Evolutionary conservation across 2,113 vertebrate genomes (phyloP).

Genomic region (Casuarius casuarius): DNA sequence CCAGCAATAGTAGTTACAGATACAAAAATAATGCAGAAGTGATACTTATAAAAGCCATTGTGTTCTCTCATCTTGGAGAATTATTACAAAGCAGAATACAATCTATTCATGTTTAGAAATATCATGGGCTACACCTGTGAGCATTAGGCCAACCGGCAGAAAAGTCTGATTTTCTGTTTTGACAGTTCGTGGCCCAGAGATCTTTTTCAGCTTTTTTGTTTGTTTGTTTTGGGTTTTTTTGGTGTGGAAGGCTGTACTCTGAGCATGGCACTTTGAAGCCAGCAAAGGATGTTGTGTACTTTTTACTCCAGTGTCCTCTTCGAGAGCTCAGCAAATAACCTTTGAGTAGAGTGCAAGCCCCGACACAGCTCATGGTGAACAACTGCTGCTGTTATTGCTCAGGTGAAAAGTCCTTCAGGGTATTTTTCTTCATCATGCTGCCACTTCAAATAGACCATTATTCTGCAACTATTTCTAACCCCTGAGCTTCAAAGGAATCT

Average conservation of each 20-base stretch:
- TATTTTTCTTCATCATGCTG: not conserved
- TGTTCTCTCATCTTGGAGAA: not conserved
- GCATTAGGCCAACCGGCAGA: not conserved
- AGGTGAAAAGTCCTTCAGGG: not conserved
- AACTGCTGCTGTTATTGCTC: not conserved
- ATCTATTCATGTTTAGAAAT: not conserved
- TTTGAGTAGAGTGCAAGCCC: not conserved
- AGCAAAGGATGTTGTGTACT: not conserved
- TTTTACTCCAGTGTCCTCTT: not conserved
- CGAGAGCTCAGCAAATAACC: not conserved
- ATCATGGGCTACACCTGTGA: not conserved
- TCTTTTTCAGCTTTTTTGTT: not conserved
- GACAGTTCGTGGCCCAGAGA: not conserved
- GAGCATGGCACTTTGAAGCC: not conserved
- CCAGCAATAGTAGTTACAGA: not conserved
- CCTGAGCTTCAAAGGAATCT: too few relatives aligned
- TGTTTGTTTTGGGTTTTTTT: not conserved
- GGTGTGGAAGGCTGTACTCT: not conserved
- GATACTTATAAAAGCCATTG: not conserved
- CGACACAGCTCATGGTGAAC: too few relatives aligned
- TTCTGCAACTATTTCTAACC: not conserved
- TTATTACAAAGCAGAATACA: not conserved
- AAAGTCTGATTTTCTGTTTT: not conserved
- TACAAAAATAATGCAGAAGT: not conserved
- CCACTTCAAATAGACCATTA: not conserved